Base-by-base conservation (phyloP, 2,797 vertebrate species). In the Australoheros facetus region DNA sequence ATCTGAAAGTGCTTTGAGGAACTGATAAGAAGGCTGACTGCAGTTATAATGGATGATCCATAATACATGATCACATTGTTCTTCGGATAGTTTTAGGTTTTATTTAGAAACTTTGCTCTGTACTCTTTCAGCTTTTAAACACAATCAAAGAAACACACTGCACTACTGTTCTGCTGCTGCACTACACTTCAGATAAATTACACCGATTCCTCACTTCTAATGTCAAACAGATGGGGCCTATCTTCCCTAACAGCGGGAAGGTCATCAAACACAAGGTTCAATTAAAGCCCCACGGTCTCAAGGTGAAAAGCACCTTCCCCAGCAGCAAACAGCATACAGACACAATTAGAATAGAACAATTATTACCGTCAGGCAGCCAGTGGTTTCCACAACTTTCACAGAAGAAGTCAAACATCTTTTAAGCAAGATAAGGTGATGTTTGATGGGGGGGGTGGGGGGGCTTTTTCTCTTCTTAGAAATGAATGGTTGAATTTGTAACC, bases 261-360 rank as follows among this genome's bases (percentile, higher is more conserved):
- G 45, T 66, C 66, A 26, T 51, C 42, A 74, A 30, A 78, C 19
- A 10, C 23, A 3, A 62, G 59, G 26, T 23, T 74, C 13, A 60
- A 66, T 66, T 48, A 66, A 66, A 57, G 39, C 53, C 51, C 5
- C 1, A 3, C 57, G 19, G 64, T 37, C 13, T 78, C 55, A 56
- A 23, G 14, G 32, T 76, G 28, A 78, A 55, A 73, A 57, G 39
- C 42, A 53, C 19, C 54, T 66, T 57, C 23, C 12, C 34, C 23
- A 62, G 69, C 56, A 55, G 30, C 64, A 45, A 77, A 55, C 14
- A n/a, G 66, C n/a, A 72, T 45, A n/a, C 60, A 53, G 73, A 72
- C 72, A 42, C 51, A 75, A 66, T 66, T 66, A 66, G 39, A 21
- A 45, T 28, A 28, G 42, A 66, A 45, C 48, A 51, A 51, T 51